These are phyloP conservation scores for Poeciliopsis turneri DNA, from an alignment of 2,797 vertebrate genomes.

Conservation along the genomic window DNA sequence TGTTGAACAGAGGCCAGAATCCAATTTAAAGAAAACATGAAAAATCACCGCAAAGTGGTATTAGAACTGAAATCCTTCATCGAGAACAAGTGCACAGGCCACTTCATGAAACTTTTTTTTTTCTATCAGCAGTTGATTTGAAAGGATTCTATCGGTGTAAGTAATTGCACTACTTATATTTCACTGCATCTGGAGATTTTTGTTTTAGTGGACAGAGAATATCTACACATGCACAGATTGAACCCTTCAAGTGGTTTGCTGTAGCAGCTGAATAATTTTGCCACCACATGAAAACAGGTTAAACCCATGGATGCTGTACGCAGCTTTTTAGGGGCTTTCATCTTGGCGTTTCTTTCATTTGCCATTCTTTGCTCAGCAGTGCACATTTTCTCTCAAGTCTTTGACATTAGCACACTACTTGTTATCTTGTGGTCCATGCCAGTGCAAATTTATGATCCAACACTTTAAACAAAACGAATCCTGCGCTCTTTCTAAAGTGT, in stretches of 20 bases:
- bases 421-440: constrained; percentile 51
- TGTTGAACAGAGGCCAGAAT: neutral
- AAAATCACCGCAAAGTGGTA: neutral
- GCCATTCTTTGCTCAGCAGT: constrained; percentile 44
- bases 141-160: neutral
- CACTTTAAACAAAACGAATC: constrained; percentile 37
- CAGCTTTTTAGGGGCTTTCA: constrained; percentile 57
- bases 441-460: constrained; percentile 38
- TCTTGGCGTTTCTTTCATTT: constrained; percentile 63
- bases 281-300: constrained; percentile 43
- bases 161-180: neutral
- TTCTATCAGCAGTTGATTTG: neutral
- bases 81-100: neutral
- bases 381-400: constrained; percentile 51
- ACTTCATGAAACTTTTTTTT: neutral
- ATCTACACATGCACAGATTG: constrained; percentile 25
- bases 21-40: neutral
- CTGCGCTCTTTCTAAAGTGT: constrained; percentile 30
- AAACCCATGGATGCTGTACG: constrained; percentile 15
- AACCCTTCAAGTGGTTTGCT: constrained; percentile 54
- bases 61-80: neutral
- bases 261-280: constrained; percentile 64
- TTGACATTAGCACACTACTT: constrained; percentile 50
- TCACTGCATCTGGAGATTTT: neutral
- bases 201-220: constrained; percentile 17